These are phyloP conservation scores for Hypercompe scribonia DNA, from an alignment of 2,888 invertebrate genomes.

Conservation along the genomic window DNA sequence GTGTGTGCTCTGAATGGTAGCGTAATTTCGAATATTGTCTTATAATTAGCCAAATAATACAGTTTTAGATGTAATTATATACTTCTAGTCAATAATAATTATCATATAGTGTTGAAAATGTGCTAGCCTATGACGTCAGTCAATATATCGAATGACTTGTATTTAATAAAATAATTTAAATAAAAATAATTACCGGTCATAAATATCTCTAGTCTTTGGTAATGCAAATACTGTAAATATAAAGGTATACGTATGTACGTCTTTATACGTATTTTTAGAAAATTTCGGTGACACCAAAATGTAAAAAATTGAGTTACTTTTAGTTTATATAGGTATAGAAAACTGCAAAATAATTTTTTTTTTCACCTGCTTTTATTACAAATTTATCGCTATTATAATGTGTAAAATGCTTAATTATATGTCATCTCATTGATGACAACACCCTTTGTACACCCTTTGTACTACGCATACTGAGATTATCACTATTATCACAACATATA, in stretches of 20 bases:
- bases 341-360: too few species aligned
- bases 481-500: too few species aligned
- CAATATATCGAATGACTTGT: constrained; percentile 29
- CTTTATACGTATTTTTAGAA: background rate
- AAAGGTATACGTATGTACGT: background rate
- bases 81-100: constrained; percentile 67
- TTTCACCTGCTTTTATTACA: too few species aligned
- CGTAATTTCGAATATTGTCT: constrained; percentile 42
- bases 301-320: too few species aligned
- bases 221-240: background rate
- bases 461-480: too few species aligned
- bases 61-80: constrained; percentile 56
- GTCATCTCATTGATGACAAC: too few species aligned
- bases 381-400: too few species aligned
- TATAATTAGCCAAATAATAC: constrained; percentile 61
- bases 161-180: constrained; percentile 13
- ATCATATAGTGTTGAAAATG: constrained; percentile 57
- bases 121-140: constrained; percentile 54
- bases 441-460: too few species aligned
- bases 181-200: constrained; percentile 26
- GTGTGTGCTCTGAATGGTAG: constrained; percentile 48
- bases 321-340: too few species aligned
- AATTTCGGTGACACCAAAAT: background rate
- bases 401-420: too few species aligned
- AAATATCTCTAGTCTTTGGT: background rate